Evolutionary conservation across 1,140 invertebrate genomes (phyloP), one percentile per base, ranked within the genome.

Genomic region (Eumaeus atala): DNA sequence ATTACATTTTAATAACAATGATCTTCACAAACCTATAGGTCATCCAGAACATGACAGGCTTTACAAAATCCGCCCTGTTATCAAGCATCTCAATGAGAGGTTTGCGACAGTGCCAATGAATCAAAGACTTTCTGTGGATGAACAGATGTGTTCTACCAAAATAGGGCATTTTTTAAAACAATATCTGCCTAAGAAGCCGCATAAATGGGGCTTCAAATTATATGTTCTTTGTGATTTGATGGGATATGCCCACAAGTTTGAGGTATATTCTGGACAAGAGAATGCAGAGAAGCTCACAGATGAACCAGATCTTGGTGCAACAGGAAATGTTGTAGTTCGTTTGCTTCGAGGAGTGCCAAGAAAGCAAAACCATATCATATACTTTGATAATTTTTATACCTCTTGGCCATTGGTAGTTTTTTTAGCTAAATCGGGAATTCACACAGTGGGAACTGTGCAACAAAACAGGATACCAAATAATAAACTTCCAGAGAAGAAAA

Each of bases 181-280:
- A 54, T 76, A 72, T 68, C 44, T 69, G 47, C 67, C 68, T 35
- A 67, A 70, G 38, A 79, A 77, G 55, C 74, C 74, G 35, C 70
- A 78, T 42, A 80, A 77, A 51, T 83, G 70, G 74, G 77, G 74
- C 9, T 83, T 64, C 37, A 82, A 79, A 59, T 55, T 83, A 40
- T 74, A 47, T 66, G 70, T 77, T 54, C 54, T 77, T 18, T 72
- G 67, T 62, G 66, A 56, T 64, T 18, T 70, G 7, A 67, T 58
- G 48, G 61, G 68, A 42, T 71, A 71, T 59, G 61, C 61, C 50
- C 57, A 71, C 48, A 59, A 42, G 38, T 72, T 72, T 65, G 63
- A 64, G 51, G 56, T 72, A 35, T 71, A 71, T 61, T 59, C 64
- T 58, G 63, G 63, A 48, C 53, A 70, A 70, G 56, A 61, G 60